Evolutionary conservation across 2,797 vertebrate species (phyloP).

Genomic region (Natrix natrix): DNA sequence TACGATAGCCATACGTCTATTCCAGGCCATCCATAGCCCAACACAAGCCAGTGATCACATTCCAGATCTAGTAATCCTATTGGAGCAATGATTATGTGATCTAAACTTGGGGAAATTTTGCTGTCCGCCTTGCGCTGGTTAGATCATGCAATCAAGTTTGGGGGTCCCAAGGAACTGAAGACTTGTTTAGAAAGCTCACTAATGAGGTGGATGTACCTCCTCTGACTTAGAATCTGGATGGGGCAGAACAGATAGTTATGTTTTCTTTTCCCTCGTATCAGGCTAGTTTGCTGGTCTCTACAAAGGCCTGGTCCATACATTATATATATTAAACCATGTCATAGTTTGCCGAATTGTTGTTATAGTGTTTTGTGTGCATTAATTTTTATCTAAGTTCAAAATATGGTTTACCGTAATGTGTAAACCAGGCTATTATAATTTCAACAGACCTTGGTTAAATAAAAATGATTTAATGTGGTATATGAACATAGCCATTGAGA

Average conservation of each 20-base stretch:
- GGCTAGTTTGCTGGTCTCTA: background rate
- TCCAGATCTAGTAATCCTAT: too few species aligned
- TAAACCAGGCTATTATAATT: background rate
- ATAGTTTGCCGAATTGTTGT: background rate
- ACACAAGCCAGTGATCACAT: background rate
- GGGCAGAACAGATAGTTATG: background rate
- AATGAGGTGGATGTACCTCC: too few species aligned
- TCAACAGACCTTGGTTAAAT: background rate
- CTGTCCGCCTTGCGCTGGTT: too few species aligned
- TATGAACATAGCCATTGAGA: background rate
- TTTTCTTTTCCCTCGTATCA: background rate
- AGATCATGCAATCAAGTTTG: too few species aligned
- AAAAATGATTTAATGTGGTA: background rate
- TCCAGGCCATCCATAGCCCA: background rate
- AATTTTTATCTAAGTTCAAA: background rate
- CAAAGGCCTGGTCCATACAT: background rate
- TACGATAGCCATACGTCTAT: background rate
- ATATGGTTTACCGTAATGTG: background rate
- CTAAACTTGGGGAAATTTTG: too few species aligned
- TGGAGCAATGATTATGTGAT: too few species aligned
- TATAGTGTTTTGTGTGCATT: background rate
- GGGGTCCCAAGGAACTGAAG: too few species aligned
- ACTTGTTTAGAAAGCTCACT: too few species aligned
- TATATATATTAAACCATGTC: background rate
- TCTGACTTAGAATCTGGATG: background rate